Percentiles rank a stretch among this genome's conserved stretches.
Conservation (phyloP, 2,888 invertebrate genomes). For the Andrena hattorfiana region DNA sequence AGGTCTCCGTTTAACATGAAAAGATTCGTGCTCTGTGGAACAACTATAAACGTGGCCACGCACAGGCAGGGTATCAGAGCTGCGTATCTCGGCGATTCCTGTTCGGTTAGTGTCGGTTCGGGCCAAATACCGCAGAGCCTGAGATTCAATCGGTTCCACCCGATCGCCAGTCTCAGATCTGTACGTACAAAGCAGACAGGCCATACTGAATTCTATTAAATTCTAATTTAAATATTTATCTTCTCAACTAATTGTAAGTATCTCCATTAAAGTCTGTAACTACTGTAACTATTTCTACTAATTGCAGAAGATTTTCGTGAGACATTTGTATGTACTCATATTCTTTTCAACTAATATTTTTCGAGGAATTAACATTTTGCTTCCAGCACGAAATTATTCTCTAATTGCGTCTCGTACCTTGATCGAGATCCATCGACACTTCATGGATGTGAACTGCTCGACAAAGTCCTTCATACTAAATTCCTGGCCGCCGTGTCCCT, state of each 20-base stretch:
- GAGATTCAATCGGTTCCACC: not conserved
- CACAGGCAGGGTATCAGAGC: not conserved
- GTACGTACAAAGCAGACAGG: not conserved
- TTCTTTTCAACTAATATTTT: too few species aligned
- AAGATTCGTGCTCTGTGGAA: not conserved
- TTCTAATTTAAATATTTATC: too few species aligned
- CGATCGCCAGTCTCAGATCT: not conserved
- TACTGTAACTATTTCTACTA: too few species aligned
- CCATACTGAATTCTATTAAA: too few species aligned
- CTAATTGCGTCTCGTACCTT: not conserved
- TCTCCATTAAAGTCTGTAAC: too few species aligned
- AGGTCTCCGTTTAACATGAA: not conserved
- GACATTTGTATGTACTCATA: too few species aligned
- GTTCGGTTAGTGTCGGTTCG: not conserved
- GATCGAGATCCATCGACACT: not conserved
- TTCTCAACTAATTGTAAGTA: too few species aligned
- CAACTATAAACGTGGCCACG: not conserved
- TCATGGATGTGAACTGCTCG: not conserved
- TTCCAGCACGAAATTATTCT: too few species aligned
- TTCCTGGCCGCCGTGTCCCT: not conserved
- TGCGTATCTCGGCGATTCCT: not conserved
- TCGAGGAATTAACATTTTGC: too few species aligned
- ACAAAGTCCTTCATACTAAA: not conserved
- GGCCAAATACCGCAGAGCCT: slow-evolving; percentile 1
- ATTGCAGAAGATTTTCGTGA: too few species aligned